Conservation (phyloP, 2,888 invertebrate genomes). For the Cynaeus angustus region DNA sequence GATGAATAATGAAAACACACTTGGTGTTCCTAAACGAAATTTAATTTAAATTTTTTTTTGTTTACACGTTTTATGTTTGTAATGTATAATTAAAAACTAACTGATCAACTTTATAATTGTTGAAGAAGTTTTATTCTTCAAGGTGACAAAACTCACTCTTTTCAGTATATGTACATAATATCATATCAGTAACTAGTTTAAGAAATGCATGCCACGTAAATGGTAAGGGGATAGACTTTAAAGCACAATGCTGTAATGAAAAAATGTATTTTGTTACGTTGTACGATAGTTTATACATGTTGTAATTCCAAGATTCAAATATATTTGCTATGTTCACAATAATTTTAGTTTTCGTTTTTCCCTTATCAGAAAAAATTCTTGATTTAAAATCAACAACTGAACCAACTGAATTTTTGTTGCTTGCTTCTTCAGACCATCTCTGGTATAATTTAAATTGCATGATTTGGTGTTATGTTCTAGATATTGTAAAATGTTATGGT, state of each 20-base stretch:
- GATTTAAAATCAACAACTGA: no score
- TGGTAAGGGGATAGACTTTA: conserved; percentile 23
- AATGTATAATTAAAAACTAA: conserved; percentile 5
- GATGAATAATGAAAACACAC: conserved; percentile 70
- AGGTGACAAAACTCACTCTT: conserved; percentile 29
- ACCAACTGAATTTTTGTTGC: no score
- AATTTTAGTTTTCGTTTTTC: neutral
- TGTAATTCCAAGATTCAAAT: conserved; percentile 38
- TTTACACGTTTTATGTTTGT: conserved; percentile 23
- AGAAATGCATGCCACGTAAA: conserved; percentile 29
- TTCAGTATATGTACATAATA: conserved; percentile 31
- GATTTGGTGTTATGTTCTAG: no score
- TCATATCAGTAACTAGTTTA: conserved; percentile 30
- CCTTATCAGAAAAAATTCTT: no score
- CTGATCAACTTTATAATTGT: conserved; percentile 13
- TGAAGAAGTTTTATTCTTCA: conserved; percentile 42
- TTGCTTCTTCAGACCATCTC: no score
- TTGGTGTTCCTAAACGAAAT: conserved; percentile 20
- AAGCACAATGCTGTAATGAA: conserved; percentile 24
- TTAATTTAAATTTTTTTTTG: conserved; percentile 23
- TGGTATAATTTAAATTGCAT: no score
- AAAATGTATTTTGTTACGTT: conserved; percentile 38
- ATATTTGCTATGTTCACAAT: conserved; percentile 34
- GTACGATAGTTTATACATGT: conserved; percentile 37
- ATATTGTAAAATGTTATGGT: no score